These are phyloP conservation scores for Ectropis grisescens DNA, from an alignment of 1,140 invertebrate species.

Conservation along the genomic window DNA sequence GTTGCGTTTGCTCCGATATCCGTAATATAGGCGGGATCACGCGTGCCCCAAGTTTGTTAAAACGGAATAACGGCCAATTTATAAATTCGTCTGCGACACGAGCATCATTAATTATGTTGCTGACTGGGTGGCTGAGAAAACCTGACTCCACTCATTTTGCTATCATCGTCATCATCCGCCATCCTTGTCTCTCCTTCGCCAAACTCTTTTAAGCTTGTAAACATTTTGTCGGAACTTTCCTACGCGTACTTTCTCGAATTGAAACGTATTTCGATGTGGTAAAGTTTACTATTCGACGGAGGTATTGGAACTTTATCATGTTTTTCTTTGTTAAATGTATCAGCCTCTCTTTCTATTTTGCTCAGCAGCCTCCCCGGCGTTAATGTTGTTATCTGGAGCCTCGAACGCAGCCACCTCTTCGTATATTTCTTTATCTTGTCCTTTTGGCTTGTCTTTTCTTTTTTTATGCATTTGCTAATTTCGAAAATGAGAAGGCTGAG, in stretches of 20 bases:
- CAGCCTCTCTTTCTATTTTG: conserved; percentile 43
- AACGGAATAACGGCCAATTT: conserved; percentile 59
- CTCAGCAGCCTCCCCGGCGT: conserved; percentile 50
- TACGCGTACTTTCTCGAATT: too few species aligned
- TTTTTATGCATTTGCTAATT: conserved; percentile 65
- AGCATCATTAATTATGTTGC: conserved; percentile 68
- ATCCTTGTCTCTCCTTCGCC: conserved; percentile 32
- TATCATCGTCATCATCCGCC: conserved; percentile 52
- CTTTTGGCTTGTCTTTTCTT: conserved; percentile 46
- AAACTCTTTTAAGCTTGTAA: too few species aligned
- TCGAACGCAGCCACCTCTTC: conserved; percentile 54
- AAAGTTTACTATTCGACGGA: conserved; percentile 15
- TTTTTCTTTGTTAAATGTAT: conserved; percentile 21
- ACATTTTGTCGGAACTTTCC: too few species aligned
- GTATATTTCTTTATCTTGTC: conserved; percentile 69
- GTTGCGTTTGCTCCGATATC: conserved; percentile 31
- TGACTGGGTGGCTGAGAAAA: conserved; percentile 68
- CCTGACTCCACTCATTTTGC: conserved; percentile 64
- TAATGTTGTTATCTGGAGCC: conserved; percentile 65
- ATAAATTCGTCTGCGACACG: conserved; percentile 65
- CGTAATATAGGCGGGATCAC: conserved; percentile 42
- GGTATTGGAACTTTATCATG: conserved; percentile 8
- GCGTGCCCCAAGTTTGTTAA: conserved; percentile 45
- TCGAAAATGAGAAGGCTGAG: conserved; percentile 63
- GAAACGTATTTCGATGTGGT: neutral